These are phyloP conservation scores for Parotia lawesii DNA, from an alignment of 2,113 vertebrate species.

Conservation along the genomic window DNA sequence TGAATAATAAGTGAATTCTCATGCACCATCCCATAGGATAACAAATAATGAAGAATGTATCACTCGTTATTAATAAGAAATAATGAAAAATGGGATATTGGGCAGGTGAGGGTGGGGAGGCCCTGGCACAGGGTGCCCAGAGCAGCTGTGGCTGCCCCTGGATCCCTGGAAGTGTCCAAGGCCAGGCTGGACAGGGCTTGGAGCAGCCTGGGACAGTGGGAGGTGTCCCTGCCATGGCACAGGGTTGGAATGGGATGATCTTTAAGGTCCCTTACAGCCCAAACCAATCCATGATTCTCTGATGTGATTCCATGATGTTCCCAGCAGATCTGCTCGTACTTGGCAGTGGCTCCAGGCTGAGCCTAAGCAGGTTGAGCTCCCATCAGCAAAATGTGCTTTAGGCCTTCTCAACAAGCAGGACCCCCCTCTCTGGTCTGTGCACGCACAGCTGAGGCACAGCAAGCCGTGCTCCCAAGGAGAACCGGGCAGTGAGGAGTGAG, in stretches of 20 bases:
- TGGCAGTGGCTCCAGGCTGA: not conserved
- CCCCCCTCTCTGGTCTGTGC: not conserved
- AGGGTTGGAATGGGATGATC: rapidly evolving
- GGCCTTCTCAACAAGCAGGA: not conserved
- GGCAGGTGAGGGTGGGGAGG: rapidly evolving
- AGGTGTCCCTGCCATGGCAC: not conserved
- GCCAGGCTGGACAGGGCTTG: not conserved
- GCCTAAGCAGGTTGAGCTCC: not conserved
- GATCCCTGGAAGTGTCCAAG: not conserved
- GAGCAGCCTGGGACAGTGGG: rapidly evolving
- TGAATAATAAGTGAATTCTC: not conserved
- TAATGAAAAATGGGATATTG: not conserved
- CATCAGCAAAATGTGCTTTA: not conserved
- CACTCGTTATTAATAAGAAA: not conserved
- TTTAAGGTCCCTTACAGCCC: not conserved
- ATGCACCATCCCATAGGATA: not conserved
- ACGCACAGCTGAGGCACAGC: not conserved
- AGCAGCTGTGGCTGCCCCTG: not conserved
- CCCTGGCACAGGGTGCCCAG: not conserved
- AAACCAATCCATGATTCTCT: not conserved
- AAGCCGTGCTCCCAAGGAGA: not conserved
- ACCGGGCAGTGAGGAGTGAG: not conserved
- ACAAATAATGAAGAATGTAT: not conserved
- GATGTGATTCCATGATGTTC: not conserved
- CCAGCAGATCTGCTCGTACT: not conserved